Evolutionary conservation across 2,888 invertebrate species (phyloP), one percentile per base, ranked within the genome.

Genomic region (Tolmerus cingulatus): DNA sequence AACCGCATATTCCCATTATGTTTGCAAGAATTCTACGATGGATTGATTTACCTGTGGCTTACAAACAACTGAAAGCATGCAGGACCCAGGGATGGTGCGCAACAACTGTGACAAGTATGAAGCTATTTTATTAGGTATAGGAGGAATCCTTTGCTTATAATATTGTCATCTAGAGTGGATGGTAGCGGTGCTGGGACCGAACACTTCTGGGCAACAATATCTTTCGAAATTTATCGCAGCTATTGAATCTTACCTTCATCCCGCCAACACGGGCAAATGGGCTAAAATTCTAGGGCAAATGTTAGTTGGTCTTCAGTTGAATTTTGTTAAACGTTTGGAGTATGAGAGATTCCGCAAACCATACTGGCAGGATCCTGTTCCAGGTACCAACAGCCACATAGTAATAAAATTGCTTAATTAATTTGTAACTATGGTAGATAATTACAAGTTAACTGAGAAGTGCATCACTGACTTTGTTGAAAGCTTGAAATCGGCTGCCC

Each of bases 221-320:
- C 93, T 98, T 85, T 95, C 95, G 87, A 96, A 96, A 90, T 95
- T 98, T 90, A 95, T 98, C 90, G 96, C 95, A 89, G 96, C 96
- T 0, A 93, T 98, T 4, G 97, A 97, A 91, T 96, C 97, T 5
- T 98, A 97, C 92, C 95, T 96, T 90, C 97, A 98, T 93, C 97
- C 97, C 85, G 98, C 98, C 0, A 98, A 98, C 92, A 92, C 94
- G 55, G 98, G 98, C 37, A 94, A 95, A 77, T 98, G 98, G 97
- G 94, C 96, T 0, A 92, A 92, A 88, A 95, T 94, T 89, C 93
- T 97, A 0, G 94, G 95, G 87, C 95, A 96, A 87, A 92, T 97
- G 7, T 93, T 97, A 3, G 93, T 94, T 84, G 95, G 95, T 90
- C 93, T 97, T n/a, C 94, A 96, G 0, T 93, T 93, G 88, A 94